Base-by-base conservation (phyloP, 2,113 vertebrate genomes). In the Albula glossodonta region DNA sequence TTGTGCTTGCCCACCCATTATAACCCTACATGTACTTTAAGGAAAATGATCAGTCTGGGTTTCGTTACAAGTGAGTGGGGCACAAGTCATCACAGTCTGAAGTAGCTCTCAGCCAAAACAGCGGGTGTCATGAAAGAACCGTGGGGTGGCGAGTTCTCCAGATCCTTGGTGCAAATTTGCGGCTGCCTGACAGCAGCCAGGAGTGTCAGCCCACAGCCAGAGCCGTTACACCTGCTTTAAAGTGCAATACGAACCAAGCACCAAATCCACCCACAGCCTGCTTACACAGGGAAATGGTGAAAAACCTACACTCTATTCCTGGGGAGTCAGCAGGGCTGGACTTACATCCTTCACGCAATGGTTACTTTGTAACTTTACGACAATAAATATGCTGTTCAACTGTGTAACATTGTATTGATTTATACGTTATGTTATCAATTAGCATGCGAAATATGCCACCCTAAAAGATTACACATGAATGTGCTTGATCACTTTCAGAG, bases 161-260 rank as follows among this genome's bases (percentile, higher is more conserved):
- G 70, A 10, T 74, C n/a, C 70, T 31, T 22, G 70, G 70, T 74
- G 70, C 70, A 74, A 74, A 74, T 74, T 74, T 74, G 70, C 70
- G 22, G n/a, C 2, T 31, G 70, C 70, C 70, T 31, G n/a, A 31
- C 19, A 31, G 70, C 70, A 74, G 70, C 70, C 70, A 31, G 70
- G 70, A 74, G 70, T 10, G 22, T 74, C 70, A 31, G 25, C 70
- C n/a, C 70, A 74, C 70, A 74, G 70, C 31, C n/a, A 74, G 70
- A 31, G 70, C 70, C n/a, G 70, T 74, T 74, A 74, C 70, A 74
- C 70, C 70, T 74, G 70, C 70, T 74, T 74, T 25, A 74, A 31
- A 74, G 70, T 74, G 70, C 70, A 74, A 74, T n/a, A 31, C 70
- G 22, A 74, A 74, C 70, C 70, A 66, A 19, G 22, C 70, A 8